These are phyloP conservation scores for Dicrostonyx torquatus DNA, from an alignment of 2,797 vertebrate genomes.

Conservation along the genomic window DNA sequence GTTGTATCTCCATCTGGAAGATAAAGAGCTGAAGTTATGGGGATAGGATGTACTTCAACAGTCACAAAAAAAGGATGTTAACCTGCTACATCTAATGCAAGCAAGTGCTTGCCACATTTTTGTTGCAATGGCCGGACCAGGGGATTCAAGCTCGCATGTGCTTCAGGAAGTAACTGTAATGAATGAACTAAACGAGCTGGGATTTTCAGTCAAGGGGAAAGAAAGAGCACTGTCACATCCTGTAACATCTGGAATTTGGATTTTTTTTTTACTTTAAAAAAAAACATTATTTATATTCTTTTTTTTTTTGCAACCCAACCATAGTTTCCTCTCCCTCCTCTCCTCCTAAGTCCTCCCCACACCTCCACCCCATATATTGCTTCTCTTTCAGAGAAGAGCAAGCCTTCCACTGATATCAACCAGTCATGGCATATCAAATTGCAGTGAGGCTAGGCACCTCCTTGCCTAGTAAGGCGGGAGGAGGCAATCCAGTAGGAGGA, in stretches of 20 bases:
- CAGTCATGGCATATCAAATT: background rate
- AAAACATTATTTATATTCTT: background rate
- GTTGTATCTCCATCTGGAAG: background rate
- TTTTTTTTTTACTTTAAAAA: background rate
- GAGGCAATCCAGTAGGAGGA: background rate
- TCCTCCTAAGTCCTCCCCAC: fast-evolving
- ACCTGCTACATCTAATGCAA: background rate
- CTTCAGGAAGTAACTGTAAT: background rate
- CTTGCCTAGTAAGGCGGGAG: background rate
- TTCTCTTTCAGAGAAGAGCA: background rate
- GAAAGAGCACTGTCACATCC: background rate
- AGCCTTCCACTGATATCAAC: background rate
- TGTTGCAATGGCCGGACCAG: background rate
- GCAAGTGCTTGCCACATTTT: background rate
- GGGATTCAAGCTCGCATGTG: background rate
- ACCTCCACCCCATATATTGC: too few species aligned
- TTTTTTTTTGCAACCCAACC: background rate
- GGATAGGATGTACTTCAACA: background rate
- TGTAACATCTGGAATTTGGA: background rate
- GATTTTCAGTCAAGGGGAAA: background rate
- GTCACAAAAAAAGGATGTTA: background rate
- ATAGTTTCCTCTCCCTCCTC: background rate
- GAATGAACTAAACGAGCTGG: background rate
- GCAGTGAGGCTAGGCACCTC: background rate
- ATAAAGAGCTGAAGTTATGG: background rate